phyloP scores from a whole-genome alignment of 1,140 invertebrate species.

The Tetragonula clypearis region DNA sequence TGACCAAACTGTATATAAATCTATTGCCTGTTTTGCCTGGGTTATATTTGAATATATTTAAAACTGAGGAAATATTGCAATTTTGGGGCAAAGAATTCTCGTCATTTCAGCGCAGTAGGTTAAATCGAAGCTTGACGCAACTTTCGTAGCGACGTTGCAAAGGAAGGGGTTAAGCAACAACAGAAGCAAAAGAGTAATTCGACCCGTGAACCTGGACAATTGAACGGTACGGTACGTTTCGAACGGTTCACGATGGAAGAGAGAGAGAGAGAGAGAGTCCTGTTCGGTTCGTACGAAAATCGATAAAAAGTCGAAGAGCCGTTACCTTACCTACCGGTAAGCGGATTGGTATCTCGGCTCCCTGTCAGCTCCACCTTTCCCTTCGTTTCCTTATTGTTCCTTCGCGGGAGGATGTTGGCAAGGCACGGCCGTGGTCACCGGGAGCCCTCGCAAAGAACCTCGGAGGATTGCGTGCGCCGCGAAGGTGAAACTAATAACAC shows the following conservation, averaged over 20 bases:
- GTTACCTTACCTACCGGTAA: slow-evolving; percentile 54
- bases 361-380: slow-evolving; percentile 56
- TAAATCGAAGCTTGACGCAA: no score
- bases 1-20: no score
- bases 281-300: slow-evolving; percentile 35
- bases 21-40: no score
- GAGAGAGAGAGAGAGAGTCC: not conserved
- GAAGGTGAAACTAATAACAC: slow-evolving; percentile 77
- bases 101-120: no score
- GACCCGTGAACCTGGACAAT: not conserved
- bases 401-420: slow-evolving; percentile 25
- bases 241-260: not conserved
- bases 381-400: slow-evolving; percentile 59
- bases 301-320: slow-evolving; percentile 54
- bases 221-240: not conserved
- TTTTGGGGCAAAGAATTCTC: no score
- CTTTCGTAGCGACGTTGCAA: no score
- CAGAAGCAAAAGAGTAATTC: not conserved
- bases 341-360: slow-evolving; percentile 54
- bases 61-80: no score
- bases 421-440: slow-evolving; percentile 26
- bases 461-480: slow-evolving; percentile 61
- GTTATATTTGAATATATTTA: no score
- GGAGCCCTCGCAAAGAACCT: slow-evolving; percentile 12
- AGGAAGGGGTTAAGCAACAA: not conserved